Percentiles rank a stretch among this genome's conserved stretches.
Conservation (phyloP, 2,888 invertebrate species). For the Synanthedon tipuliformis region DNA sequence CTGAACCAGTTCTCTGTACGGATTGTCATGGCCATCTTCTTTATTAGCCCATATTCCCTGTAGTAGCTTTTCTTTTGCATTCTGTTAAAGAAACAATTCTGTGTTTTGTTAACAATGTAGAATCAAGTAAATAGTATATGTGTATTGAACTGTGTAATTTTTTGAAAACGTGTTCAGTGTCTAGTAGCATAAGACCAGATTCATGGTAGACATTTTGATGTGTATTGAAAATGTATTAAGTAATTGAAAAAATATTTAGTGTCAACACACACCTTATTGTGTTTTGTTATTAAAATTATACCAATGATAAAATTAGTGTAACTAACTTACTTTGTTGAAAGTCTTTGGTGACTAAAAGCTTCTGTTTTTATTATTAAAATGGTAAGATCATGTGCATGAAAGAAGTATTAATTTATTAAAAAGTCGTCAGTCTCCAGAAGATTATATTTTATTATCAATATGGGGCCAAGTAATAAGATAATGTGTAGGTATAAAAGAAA, state of each 20-base stretch:
- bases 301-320: no score
- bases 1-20: slow-evolving; percentile 84
- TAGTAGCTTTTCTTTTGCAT: slow-evolving; percentile 62
- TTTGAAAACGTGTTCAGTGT: not conserved
- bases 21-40: slow-evolving; percentile 71
- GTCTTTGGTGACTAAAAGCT: not conserved
- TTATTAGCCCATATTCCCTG: slow-evolving; percentile 67
- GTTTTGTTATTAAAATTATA: no score
- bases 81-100: slow-evolving; percentile 32
- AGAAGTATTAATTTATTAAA: no score
- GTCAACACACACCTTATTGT: no score
- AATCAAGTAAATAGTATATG: not conserved
- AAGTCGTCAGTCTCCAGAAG: not conserved
- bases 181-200: no score
- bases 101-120: not conserved
- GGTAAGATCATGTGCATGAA: no score
- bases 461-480: not conserved
- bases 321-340: not conserved
- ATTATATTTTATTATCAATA: not conserved
- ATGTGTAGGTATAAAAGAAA: not conserved
- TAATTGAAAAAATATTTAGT: not conserved
- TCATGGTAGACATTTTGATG: no score
- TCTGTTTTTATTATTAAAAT: no score
- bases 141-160: not conserved
- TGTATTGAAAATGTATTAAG: not conserved